These are phyloP conservation scores for Xerus inauris DNA, from an alignment of 2,113 vertebrate genomes.

Conservation along the genomic window DNA sequence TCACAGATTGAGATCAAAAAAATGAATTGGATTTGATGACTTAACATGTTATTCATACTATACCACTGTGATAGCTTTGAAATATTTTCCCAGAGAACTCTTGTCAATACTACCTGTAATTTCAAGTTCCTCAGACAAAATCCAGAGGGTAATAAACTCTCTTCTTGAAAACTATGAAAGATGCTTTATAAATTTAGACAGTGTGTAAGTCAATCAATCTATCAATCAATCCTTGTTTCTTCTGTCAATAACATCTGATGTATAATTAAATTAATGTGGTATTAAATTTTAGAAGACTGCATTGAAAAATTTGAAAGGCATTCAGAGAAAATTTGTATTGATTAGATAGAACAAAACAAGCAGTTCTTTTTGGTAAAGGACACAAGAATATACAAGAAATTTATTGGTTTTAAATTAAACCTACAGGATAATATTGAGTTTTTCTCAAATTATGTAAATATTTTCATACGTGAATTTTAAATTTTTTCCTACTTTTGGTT, in stretches of 20 bases:
- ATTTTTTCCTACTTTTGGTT: background rate
- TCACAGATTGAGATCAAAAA: background rate
- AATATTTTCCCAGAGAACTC: conserved; percentile 49
- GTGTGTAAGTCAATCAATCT: background rate
- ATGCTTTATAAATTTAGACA: background rate
- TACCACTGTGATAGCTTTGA: background rate
- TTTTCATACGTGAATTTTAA: background rate
- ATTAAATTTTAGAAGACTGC: conserved; percentile 24
- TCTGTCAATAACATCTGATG: background rate
- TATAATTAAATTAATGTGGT: background rate
- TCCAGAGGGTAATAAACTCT: conserved; percentile 50
- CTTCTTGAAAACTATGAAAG: background rate
- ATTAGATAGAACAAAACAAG: conserved; percentile 42
- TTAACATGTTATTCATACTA: background rate
- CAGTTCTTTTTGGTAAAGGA: conserved; percentile 23
- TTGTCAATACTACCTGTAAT: background rate
- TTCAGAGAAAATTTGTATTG: conserved; percentile 29
- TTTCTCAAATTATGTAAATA: background rate
- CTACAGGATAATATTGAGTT: background rate
- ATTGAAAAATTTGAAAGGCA: conserved; percentile 19
- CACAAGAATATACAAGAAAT: background rate
- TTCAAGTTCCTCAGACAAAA: conserved; percentile 24
- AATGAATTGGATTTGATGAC: background rate
- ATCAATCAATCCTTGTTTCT: background rate
- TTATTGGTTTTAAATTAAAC: background rate